Base-by-base conservation (phyloP, 1,140 invertebrate genomes). In the Drosophila tristis region DNA sequence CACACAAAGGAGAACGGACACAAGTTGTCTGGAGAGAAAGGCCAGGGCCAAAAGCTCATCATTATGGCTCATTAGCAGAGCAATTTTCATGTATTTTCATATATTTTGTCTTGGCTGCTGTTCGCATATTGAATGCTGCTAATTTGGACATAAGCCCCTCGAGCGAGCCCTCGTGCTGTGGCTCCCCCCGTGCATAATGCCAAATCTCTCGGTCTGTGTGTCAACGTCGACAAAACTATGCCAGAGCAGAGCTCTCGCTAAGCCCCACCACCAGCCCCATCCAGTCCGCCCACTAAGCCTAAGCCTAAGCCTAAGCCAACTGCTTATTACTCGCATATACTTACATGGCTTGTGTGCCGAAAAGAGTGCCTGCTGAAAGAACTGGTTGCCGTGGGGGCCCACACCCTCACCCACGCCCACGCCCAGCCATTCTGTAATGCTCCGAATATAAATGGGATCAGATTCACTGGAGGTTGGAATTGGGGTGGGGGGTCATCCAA, bases 31-130 rank as follows among this genome's bases (percentile, higher is more conserved):
- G 8, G 64, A 70, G 29, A 66, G 65, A 45, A 63, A 5, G 49
- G 45, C 65, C 57, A 64, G 56, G 68, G 82, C 78, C 70, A 73
- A 39, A 39, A 84, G 79, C 82, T 82, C 79, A 76, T 86, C 79
- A 89, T 86, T 89, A 86, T 86, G 82, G 84, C 84, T 86, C 82
- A 86, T 86, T 86, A 86, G 82, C 79, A 86, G 65, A 89, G 84
- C 84, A 89, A 89, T 86, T 86, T 86, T 67, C 25, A 70, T 65
- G 70, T 65, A 78, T 63, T 63, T 63, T 51, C 79, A 54, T 55
- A 16, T 35, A 1, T 42, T 47, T 63, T 60, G 51, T 31, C 23
- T 51, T 59, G 48, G 58, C 59, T 68, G 71, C 79, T 79, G 67
- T 59, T 47, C 44, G 63, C 73, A 82, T 86, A 89, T 78, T 89